phyloP scores from a whole-genome alignment of 2,888 invertebrate genomes.

The Drosophila ustulata region DNA sequence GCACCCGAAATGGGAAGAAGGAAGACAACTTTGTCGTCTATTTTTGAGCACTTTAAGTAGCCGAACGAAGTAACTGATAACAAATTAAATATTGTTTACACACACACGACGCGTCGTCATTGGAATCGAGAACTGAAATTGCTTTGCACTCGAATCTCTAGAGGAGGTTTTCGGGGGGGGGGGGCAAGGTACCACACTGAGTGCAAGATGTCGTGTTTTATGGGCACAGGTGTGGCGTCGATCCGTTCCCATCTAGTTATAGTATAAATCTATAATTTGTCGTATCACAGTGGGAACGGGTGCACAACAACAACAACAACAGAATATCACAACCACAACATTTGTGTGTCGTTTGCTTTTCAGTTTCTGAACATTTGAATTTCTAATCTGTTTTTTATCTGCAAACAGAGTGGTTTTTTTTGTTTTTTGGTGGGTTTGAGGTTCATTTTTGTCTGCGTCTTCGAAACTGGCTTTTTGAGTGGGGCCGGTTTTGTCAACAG shows the following conservation, averaged over 20 bases:
- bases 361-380: constrained; percentile 67
- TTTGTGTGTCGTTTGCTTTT: constrained; percentile 26
- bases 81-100: constrained; percentile 66
- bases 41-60: constrained; percentile 49
- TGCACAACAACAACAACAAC: constrained; percentile 34
- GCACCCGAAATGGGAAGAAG: constrained; percentile 41
- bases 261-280: constrained; percentile 9
- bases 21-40: constrained; percentile 37
- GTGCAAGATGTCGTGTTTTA: constrained; percentile 47
- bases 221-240: constrained; percentile 64
- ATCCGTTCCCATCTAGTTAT: constrained; percentile 14
- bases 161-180: neutral
- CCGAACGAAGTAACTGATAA: constrained; percentile 51
- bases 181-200: constrained; percentile 10
- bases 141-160: constrained; percentile 62
- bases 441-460: constrained; percentile 47
- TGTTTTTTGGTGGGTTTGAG: constrained; percentile 25
- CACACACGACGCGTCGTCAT: constrained; percentile 45
- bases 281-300: constrained; percentile 55
- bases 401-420: constrained; percentile 25
- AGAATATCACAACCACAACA: constrained; percentile 3
- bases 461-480: constrained; percentile 61
- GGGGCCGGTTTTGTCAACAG: constrained; percentile 72
- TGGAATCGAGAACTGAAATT: constrained; percentile 48
- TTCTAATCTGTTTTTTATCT: constrained; percentile 77